Evolutionary conservation across 2,888 invertebrate species (phyloP).

Genomic region (Tipula confusa): DNA sequence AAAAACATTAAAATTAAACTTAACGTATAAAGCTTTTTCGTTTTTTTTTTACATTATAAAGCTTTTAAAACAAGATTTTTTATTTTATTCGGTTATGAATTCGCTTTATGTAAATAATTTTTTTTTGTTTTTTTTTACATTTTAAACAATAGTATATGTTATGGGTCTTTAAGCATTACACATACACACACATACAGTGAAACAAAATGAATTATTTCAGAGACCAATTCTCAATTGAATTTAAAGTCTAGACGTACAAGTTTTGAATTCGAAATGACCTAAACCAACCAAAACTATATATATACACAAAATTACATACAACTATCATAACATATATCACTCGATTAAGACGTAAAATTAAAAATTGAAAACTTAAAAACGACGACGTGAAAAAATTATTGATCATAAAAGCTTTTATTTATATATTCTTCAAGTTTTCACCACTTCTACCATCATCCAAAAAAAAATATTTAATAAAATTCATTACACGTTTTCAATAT

Average conservation of each 20-base stretch:
- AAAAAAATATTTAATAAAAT: background rate
- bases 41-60: background rate
- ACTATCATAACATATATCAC: background rate
- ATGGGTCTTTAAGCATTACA: background rate
- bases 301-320: too few species aligned
- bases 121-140: background rate
- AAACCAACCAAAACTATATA: background rate
- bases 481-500: slow-evolving; percentile 3
- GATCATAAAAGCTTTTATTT: background rate
- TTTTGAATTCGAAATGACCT: background rate
- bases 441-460: background rate
- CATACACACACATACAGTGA: background rate
- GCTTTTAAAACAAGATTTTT: background rate
- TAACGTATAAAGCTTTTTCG: background rate
- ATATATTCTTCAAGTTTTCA: too few species aligned
- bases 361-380: background rate
- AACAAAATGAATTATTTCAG: background rate
- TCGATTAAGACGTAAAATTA: background rate
- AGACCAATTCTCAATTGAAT: background rate
- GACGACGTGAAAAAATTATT: background rate
- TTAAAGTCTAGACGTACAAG: background rate
- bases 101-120: background rate
- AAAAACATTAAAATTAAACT: slow-evolving; percentile 30
- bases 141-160: background rate
- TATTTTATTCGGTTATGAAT: background rate